These are phyloP conservation scores for Hypolimnas misippus DNA, from an alignment of 2,888 invertebrate genomes.

Conservation along the genomic window DNA sequence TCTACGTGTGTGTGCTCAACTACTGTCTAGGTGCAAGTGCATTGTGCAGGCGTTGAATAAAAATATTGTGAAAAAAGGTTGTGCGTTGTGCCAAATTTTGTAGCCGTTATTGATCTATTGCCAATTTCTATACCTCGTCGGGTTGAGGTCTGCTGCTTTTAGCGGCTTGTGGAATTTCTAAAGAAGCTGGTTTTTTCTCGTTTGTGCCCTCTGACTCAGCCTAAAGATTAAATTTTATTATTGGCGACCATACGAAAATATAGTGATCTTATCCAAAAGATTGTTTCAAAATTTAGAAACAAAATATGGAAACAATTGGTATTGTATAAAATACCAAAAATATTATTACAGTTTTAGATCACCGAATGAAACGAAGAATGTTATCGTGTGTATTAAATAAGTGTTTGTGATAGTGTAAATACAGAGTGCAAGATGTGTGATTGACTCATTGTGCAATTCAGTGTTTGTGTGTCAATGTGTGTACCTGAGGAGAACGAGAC, in stretches of 20 bases:
- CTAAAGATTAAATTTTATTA: conserved; percentile 73
- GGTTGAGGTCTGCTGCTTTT: conserved; percentile 66
- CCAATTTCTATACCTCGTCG: conserved; percentile 72
- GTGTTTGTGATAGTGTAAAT: conserved; percentile 19
- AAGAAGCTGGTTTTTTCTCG: conserved; percentile 62
- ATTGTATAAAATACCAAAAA: conserved; percentile 6
- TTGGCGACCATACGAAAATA: conserved; percentile 69
- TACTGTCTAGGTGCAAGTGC: conserved; percentile 51
- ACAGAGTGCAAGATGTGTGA: conserved; percentile 14
- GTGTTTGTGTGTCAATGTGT: conserved; percentile 31
- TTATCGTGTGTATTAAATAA: neutral
- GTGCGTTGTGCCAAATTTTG: conserved; percentile 54
- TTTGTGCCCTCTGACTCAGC: conserved; percentile 70
- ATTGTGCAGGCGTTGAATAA: conserved; percentile 40
- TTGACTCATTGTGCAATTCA: conserved; percentile 24
- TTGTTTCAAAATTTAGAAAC: neutral
- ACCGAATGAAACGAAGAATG: neutral
- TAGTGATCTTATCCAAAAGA: conserved; percentile 17
- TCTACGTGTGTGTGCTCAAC: conserved; percentile 33
- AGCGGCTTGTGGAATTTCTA: conserved; percentile 71
- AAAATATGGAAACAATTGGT: conserved; percentile 6
- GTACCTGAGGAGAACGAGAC: conserved; percentile 73
- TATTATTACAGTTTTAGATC: conserved; percentile 10
- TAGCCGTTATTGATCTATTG: conserved; percentile 48
- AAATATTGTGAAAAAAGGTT: conserved; percentile 45